A percentile compares a stretch with the other conserved stretches of the same genome.
phyloP scores from a whole-genome alignment of 2,888 invertebrate genomes.

The Cynaeus angustus region DNA sequence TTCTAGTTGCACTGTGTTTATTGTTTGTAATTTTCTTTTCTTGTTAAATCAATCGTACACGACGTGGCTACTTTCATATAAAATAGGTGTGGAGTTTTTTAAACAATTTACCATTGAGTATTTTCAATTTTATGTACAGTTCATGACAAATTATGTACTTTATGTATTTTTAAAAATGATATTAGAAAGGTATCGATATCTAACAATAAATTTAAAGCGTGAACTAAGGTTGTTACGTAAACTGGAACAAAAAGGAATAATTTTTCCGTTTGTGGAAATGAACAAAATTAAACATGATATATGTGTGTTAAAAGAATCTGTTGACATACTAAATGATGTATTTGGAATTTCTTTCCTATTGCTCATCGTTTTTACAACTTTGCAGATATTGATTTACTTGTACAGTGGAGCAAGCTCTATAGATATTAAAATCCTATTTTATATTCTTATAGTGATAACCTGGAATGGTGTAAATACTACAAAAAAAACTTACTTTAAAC shows the following conservation, averaged over 20 bases:
- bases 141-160: not conserved
- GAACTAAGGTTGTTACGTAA: not conserved
- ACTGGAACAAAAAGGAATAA: not conserved
- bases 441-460: not conserved
- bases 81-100: slow-evolving; percentile 18
- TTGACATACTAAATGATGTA: slow-evolving; percentile 55
- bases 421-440: not conserved
- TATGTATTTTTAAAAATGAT: slow-evolving; percentile 10
- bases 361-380: not conserved
- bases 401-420: not conserved
- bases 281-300: slow-evolving; percentile 1
- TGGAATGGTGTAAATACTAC: too few relatives aligned
- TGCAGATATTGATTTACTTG: slow-evolving; percentile 8
- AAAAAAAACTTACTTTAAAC: too few relatives aligned
- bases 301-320: slow-evolving; percentile 9
- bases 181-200: slow-evolving; percentile 2
- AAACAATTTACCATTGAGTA: slow-evolving; percentile 28
- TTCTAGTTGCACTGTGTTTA: not conserved
- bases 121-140: slow-evolving; percentile 11
- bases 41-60: slow-evolving; percentile 1
- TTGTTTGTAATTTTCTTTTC: not conserved
- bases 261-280: not conserved
- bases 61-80: not conserved
- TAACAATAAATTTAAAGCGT: not conserved
- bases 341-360: slow-evolving; percentile 60